These are phyloP conservation scores for Xenotilapia caudafasciata DNA, from an alignment of 2,113 vertebrate genomes.

Conservation along the genomic window DNA sequence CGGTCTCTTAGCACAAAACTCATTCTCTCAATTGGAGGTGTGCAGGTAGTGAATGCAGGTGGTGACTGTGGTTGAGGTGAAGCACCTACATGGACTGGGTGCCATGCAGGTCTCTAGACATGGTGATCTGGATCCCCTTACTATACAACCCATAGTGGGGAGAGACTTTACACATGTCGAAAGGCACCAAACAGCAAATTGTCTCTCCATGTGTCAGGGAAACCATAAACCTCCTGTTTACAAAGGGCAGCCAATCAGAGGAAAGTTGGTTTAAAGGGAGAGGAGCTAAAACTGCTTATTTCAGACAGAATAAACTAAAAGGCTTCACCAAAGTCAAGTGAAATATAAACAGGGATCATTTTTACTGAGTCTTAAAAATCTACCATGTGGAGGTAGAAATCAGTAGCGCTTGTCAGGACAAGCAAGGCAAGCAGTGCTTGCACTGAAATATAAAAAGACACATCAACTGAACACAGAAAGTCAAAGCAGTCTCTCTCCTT, in stretches of 20 bases:
- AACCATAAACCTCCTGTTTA: constrained; percentile 49
- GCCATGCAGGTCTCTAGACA: constrained; percentile 95
- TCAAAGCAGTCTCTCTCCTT: background rate
- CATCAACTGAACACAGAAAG: background rate
- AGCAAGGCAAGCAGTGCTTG: background rate
- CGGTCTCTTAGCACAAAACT: background rate
- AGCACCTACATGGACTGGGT: constrained; percentile 94
- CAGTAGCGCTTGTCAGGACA: background rate
- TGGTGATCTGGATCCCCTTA: constrained; percentile 92
- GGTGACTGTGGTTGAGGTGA: constrained; percentile 94
- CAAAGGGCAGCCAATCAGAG: background rate
- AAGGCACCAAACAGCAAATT: constrained; percentile 17
- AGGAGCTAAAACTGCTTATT: fast-evolving
- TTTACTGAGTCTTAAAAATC: background rate
- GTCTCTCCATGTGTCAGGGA: constrained; percentile 5
- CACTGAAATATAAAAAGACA: background rate
- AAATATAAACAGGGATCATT: fast-evolving
- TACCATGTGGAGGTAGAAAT: background rate
- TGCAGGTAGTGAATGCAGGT: constrained; percentile 94
- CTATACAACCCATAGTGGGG: constrained; percentile 98
- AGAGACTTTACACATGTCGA: constrained; percentile 85
- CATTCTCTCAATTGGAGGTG: constrained; percentile 74
- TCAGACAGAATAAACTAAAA: background rate
- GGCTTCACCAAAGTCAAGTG: background rate
- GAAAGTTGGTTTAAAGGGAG: background rate